Evolutionary conservation across 2,113 vertebrate species (phyloP).

Genomic region (Erythrocercus mccallii): DNA sequence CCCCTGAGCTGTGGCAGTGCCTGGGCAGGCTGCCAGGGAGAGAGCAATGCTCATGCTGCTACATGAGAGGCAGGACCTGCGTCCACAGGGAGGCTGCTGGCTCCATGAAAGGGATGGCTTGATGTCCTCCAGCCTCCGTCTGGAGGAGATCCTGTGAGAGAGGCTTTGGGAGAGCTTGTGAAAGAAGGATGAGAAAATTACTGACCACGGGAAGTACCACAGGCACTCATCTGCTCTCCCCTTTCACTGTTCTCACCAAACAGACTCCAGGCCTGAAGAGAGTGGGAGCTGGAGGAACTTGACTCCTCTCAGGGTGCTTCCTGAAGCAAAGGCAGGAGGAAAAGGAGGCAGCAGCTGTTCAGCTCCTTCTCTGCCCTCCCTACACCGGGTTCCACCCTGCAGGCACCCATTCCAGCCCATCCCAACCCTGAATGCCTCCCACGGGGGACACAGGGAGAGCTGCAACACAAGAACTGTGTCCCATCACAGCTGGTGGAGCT

Average conservation of each 20-base stretch:
- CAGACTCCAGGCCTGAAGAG: not conserved
- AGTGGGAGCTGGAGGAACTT: not conserved
- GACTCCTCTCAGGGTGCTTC: not conserved
- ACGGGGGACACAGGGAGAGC: not conserved
- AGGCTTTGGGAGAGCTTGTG: not conserved
- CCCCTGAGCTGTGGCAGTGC: not conserved
- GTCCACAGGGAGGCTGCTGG: not conserved
- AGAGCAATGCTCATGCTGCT: not conserved
- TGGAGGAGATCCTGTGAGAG: not conserved
- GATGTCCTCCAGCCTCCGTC: accelerated
- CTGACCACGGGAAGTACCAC: not conserved
- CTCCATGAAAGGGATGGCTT: not conserved
- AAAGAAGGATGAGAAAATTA: not conserved
- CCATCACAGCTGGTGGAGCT: accelerated
- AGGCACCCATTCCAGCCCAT: not conserved
- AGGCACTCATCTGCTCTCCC: not conserved
- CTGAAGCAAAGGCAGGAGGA: accelerated
- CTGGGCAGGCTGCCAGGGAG: not conserved
- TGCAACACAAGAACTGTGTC: accelerated
- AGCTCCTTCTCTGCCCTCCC: not conserved
- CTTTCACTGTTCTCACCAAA: not conserved
- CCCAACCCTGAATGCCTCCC: accelerated
- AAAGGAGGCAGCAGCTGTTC: not conserved
- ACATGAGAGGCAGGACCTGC: accelerated
- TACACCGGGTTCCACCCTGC: accelerated